Percentiles rank a stretch among this genome's conserved stretches.
These are phyloP conservation scores for Metaphire vulgaris DNA, from an alignment of 1,140 invertebrate genomes.

Conservation along the genomic window DNA sequence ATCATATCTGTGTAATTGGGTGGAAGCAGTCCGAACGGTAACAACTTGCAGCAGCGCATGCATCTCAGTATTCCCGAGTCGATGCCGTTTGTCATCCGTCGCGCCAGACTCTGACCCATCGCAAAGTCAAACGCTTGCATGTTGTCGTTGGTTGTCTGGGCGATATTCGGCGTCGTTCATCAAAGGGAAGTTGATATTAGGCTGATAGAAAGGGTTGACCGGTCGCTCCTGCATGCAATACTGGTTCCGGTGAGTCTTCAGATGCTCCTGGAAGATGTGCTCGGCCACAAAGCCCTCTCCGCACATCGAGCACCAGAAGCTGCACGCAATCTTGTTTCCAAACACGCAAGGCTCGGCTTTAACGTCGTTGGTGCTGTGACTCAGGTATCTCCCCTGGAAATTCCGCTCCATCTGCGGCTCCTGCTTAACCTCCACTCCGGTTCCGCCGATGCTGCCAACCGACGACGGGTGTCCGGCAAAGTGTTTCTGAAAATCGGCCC, in stretches of 20 bases:
- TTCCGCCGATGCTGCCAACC: background rate
- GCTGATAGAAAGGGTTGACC: background rate
- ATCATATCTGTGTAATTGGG: background rate
- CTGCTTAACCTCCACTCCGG: background rate
- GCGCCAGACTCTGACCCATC: background rate
- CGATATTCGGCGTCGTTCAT: background rate
- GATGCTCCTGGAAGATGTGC: background rate
- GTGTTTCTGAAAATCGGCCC: background rate
- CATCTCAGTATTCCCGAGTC: background rate
- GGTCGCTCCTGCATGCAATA: background rate
- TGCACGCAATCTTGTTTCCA: background rate
- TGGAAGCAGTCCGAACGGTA: background rate
- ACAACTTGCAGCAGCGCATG: background rate
- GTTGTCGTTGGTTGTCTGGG: background rate
- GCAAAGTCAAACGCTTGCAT: background rate
- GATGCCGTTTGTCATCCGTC: background rate
- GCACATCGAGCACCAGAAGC: background rate
- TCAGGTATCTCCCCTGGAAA: background rate
- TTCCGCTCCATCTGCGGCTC: background rate
- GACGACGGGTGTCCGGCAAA: background rate
- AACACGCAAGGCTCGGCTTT: background rate
- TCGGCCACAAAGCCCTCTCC: background rate
- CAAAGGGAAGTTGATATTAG: background rate
- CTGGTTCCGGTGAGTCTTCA: background rate
- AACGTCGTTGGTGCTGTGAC: background rate